Conservation (phyloP, 2,797 vertebrate genomes). For the Acestrorhynchus altus region DNA sequence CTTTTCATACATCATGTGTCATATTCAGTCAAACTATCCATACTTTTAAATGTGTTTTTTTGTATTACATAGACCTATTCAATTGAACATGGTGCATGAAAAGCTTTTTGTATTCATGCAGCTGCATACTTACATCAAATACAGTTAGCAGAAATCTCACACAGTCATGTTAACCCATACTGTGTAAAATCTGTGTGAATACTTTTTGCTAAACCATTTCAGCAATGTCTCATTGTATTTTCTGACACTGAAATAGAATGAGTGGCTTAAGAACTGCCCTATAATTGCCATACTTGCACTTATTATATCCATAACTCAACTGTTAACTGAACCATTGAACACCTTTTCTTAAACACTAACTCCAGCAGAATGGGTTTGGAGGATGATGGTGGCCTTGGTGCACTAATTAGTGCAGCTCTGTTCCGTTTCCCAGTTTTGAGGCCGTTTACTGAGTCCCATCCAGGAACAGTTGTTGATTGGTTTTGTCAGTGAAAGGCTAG, state of each 20-base stretch:
- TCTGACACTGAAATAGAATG: constrained; percentile 38
- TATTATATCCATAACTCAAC: not conserved
- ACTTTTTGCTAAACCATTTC: constrained; percentile 31
- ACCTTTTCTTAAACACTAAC: constrained; percentile 47
- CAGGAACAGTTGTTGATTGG: constrained; percentile 31
- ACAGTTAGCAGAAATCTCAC: not conserved
- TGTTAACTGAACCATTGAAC: constrained; percentile 27
- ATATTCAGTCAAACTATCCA: constrained; percentile 20
- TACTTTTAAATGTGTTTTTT: not conserved
- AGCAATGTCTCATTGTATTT: constrained; percentile 33
- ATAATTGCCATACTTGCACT: constrained; percentile 2
- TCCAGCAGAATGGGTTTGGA: constrained; percentile 48
- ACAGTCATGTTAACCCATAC: constrained; percentile 18
- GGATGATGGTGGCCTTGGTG: constrained; percentile 53
- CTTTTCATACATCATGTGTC: constrained; percentile 29
- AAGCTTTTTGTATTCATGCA: not conserved
- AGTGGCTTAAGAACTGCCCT: constrained; percentile 37
- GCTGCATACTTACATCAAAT: not conserved
- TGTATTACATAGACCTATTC: not conserved
- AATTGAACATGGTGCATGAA: constrained; percentile 32
- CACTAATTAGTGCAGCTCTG: constrained; percentile 21
- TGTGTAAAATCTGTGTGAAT: too few species aligned
- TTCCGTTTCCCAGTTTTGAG: constrained; percentile 17
- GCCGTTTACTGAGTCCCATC: not conserved
- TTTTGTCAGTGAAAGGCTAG: constrained; percentile 26